Base-by-base conservation (phyloP, 1,140 invertebrate species). In the Drosophila kikkawai region DNA sequence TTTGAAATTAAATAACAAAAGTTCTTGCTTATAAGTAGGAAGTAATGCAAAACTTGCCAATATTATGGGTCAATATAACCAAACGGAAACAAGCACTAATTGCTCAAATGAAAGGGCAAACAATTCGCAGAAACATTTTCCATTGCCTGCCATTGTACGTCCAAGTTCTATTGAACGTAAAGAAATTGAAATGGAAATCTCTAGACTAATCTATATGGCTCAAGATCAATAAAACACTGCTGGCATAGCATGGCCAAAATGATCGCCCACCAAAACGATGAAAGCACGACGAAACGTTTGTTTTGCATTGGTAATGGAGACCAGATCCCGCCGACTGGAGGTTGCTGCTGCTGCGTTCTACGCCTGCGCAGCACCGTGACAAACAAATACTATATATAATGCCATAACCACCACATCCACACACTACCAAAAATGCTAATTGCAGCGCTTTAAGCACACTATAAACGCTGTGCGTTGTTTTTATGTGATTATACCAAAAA, bases 331-430 rank as follows among this genome's bases (percentile, higher is more conserved):
- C 66, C 36, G 53, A 69, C 22, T 76, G 75, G 63, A 68, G 75
- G 65, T 59, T 67, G 73, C 19, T 47, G 29, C 12, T 69, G 57
- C 51, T 73, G 70, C 67, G 67, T 68, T 77, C 44, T 63, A 87
- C 83, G 83, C 83, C 83, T 87, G 80, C 83, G 83, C 83, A 83
- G 50, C 48, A 79, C 55, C 80, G 82, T 79, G 83, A 87, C 70
- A 56, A 70, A 57, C 55, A 59, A 41, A 73, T 41, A 67, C 61
- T 34, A 67, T 47, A 67, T 8, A 48, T 29, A 61, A 44, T 50
- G n/a, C 37, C 42, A 61, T 34, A 59, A 60, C 41, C 58, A 42
- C 26, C 60, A 57, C 66, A 75, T 53, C 57, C 19, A 59, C 53
- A 76, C 66, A 80, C 53, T 22, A 56, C 65, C 48, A 75, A 79